Evolutionary conservation across 2,888 invertebrate species (phyloP).

Genomic region (Lepidonotus clava): DNA sequence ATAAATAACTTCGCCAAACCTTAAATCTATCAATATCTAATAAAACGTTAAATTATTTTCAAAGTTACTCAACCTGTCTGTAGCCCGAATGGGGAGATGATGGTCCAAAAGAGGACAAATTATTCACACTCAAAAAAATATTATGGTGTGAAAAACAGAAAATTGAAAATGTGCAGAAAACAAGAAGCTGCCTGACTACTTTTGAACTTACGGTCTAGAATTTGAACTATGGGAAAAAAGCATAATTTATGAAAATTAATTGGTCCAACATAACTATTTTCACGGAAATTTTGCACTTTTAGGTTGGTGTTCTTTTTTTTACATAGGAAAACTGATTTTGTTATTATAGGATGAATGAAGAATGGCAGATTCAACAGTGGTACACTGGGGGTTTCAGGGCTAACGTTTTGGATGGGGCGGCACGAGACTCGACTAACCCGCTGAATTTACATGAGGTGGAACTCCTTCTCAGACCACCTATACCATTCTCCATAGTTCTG

Average conservation of each 20-base stretch:
- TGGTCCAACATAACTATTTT: too few relatives aligned
- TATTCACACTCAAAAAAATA: not conserved
- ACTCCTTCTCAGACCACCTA: not conserved
- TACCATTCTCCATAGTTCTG: constrained; percentile 6
- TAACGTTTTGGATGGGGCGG: too few relatives aligned
- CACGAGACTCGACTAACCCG: not conserved
- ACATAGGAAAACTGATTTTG: too few relatives aligned
- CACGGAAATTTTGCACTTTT: too few relatives aligned
- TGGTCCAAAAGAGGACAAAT: not conserved
- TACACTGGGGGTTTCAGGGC: not conserved
- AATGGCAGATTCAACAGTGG: too few relatives aligned
- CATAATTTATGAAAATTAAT: not conserved
- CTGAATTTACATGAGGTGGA: not conserved
- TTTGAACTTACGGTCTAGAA: not conserved
- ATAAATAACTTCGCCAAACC: too few relatives aligned
- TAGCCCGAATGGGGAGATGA: not conserved
- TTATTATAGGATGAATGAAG: too few relatives aligned
- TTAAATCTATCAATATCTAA: too few relatives aligned
- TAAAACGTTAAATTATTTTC: not conserved
- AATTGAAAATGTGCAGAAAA: not conserved
- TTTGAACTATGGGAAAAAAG: not conserved
- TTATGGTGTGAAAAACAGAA: not conserved
- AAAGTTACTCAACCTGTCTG: not conserved
- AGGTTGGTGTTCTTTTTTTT: too few relatives aligned
- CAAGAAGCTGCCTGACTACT: not conserved